phyloP scores from a whole-genome alignment of 2,797 vertebrate genomes.

The Thamnophis elegans region DNA sequence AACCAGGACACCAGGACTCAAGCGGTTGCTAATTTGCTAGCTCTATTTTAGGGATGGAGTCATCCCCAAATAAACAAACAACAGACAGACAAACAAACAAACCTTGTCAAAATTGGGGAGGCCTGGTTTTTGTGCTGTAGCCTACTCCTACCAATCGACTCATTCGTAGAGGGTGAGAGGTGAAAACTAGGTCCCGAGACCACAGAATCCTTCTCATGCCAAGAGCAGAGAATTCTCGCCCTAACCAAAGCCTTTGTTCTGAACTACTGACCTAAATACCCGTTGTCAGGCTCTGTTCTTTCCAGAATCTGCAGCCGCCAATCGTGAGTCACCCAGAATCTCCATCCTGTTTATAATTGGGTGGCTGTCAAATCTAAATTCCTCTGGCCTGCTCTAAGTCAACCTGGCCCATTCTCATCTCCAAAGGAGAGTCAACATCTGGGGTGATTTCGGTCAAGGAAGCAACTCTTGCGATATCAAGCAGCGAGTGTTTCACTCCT shows the following conservation, averaged over 20 bases:
- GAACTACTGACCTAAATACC: conserved; percentile 37
- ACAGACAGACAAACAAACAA: background rate
- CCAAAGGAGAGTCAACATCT: background rate
- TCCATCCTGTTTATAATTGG: background rate
- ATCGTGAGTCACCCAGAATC: background rate
- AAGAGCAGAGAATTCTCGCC: background rate
- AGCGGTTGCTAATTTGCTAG: background rate
- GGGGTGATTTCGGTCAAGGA: background rate
- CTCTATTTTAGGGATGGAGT: background rate
- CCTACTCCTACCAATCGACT: background rate
- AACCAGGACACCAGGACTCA: background rate
- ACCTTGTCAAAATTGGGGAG: background rate
- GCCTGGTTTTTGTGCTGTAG: background rate
- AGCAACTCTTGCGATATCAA: background rate
- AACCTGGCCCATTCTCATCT: background rate
- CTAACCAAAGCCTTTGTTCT: background rate
- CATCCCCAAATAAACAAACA: background rate
- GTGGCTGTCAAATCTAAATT: background rate
- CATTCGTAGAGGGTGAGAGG: background rate
- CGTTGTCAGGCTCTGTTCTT: conserved; percentile 12
- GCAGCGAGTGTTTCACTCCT: background rate
- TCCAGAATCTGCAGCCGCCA: conserved; percentile 12
- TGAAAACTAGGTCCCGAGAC: background rate
- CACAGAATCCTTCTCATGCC: accelerated
- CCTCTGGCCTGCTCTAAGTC: background rate